phyloP scores from a whole-genome alignment of 1,140 invertebrate genomes.

The Procambarus clarkii region DNA sequence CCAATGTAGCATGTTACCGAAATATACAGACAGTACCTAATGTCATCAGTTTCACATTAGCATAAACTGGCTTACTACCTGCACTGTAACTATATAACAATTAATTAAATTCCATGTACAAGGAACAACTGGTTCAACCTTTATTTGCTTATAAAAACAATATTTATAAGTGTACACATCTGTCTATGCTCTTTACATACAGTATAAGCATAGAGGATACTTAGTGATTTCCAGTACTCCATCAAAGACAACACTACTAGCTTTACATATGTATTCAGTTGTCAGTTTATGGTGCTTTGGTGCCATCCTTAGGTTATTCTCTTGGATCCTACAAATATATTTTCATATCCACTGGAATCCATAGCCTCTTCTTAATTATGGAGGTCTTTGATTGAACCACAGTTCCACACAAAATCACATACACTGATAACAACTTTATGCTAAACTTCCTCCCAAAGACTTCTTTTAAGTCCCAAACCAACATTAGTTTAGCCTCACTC shows the following conservation, averaged over 20 bases:
- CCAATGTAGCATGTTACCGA: slow-evolving; percentile 58
- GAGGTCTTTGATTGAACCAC: slow-evolving; percentile 54
- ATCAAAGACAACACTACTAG: slow-evolving; percentile 12
- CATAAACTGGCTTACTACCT: slow-evolving; percentile 67
- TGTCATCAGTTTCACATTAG: slow-evolving; percentile 59
- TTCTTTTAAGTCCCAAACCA: slow-evolving; percentile 44
- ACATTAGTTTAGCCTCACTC: slow-evolving; percentile 25
- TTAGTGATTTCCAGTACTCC: slow-evolving; percentile 44
- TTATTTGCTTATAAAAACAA: slow-evolving; percentile 69
- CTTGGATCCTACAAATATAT: slow-evolving; percentile 44
- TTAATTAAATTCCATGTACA: slow-evolving; percentile 69
- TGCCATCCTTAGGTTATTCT: slow-evolving; percentile 30
- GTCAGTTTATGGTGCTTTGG: slow-evolving; percentile 52
- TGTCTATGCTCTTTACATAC: slow-evolving; percentile 33
- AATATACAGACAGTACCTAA: slow-evolving; percentile 65
- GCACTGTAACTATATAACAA: slow-evolving; percentile 69
- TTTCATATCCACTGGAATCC: slow-evolving; percentile 22
- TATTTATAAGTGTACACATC: slow-evolving; percentile 69
- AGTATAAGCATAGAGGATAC: slow-evolving; percentile 29
- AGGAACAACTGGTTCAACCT: slow-evolving; percentile 69
- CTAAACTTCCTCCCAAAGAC: slow-evolving; percentile 51
- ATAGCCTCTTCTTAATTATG: slow-evolving; percentile 25
- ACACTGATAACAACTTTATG: slow-evolving; percentile 23
- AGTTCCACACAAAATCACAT: slow-evolving; percentile 24
- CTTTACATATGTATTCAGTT: slow-evolving; percentile 35